These are phyloP conservation scores for Metallyticus violacea DNA, from an alignment of 2,888 invertebrate genomes.

Conservation along the genomic window DNA sequence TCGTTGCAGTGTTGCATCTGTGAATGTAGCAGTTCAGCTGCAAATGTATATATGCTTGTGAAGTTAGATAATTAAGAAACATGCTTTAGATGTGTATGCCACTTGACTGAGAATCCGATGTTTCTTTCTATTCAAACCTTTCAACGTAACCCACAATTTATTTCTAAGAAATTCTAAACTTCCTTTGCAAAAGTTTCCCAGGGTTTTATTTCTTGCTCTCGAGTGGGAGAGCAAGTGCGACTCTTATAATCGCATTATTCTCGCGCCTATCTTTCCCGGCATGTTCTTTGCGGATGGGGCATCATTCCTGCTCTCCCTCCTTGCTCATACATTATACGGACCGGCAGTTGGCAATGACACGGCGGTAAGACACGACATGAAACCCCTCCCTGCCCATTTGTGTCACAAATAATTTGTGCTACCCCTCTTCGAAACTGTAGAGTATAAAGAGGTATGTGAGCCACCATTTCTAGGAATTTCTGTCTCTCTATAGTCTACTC, in stretches of 20 bases:
- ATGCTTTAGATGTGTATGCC: too few relatives aligned
- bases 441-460: too few relatives aligned
- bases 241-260: background rate
- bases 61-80: too few relatives aligned
- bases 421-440: background rate
- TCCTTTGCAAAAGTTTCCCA: background rate
- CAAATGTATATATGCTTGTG: too few relatives aligned
- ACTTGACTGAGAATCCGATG: too few relatives aligned
- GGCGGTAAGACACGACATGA: constrained; percentile 1
- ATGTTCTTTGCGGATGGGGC: too few relatives aligned
- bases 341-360: constrained; percentile 17
- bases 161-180: background rate
- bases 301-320: background rate
- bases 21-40: too few relatives aligned
- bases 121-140: background rate
- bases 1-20: too few relatives aligned
- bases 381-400: constrained; percentile 11
- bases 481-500: too few relatives aligned
- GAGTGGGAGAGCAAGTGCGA: too few relatives aligned
- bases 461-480: background rate
- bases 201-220: background rate
- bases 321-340: constrained; percentile 3
- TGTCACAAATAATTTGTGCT: background rate
- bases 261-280: background rate
- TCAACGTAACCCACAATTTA: background rate